These are phyloP conservation scores for Priocnemis perturbator DNA, from an alignment of 2,888 invertebrate genomes.

Conservation along the genomic window DNA sequence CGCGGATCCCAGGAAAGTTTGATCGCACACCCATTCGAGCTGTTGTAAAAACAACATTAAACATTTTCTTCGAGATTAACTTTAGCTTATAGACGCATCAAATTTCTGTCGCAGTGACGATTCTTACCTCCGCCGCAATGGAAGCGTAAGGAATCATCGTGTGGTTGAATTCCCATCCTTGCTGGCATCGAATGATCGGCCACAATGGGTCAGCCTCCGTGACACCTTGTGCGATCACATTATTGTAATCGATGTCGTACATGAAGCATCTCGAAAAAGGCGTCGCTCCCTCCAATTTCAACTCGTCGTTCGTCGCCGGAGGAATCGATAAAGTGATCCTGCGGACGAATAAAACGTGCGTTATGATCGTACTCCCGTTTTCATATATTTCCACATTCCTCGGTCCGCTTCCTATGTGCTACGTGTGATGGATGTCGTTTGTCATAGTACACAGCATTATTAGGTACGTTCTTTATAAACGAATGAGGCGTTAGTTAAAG, in stretches of 20 bases:
- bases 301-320: conserved; percentile 67
- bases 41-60: conserved; percentile 74
- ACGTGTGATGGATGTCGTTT: no score
- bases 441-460: no score
- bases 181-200: conserved; percentile 81
- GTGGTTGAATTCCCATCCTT: conserved; percentile 90
- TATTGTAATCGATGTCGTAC: conserved; percentile 86
- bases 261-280: conserved; percentile 84
- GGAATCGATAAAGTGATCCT: conserved; percentile 87
- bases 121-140: conserved; percentile 87
- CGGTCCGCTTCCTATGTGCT: background rate
- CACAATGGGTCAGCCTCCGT: conserved; percentile 82
- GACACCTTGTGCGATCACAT: conserved; percentile 78
- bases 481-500: no score
- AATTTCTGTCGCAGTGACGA: background rate
- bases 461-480: no score
- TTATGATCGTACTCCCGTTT: background rate
- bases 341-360: conserved; percentile 41
- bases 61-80: no score
- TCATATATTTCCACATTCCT: background rate
- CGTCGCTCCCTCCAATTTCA: conserved; percentile 66
- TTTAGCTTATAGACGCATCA: no score
- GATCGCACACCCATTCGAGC: conserved; percentile 92
- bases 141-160: conserved; percentile 89
- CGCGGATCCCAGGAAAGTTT: conserved; percentile 85